A percentile compares a stretch with the other conserved stretches of the same genome.
Conservation (phyloP, 2,113 vertebrate species). For the Eleginops maclovinus region DNA sequence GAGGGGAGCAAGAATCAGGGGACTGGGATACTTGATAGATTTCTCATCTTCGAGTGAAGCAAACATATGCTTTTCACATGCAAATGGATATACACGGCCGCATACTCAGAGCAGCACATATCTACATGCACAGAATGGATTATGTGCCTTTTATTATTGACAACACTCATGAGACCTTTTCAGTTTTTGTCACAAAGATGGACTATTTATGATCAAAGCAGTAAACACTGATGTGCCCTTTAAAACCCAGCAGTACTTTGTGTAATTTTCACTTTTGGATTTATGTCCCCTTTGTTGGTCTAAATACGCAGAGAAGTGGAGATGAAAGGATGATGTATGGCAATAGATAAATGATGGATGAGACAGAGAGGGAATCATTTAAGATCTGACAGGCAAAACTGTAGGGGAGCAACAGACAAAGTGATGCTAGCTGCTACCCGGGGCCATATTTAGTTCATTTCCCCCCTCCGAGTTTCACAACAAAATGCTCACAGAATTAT, state of each 20-base stretch:
- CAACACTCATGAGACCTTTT: no score
- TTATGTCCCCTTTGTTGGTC: constrained; percentile 57
- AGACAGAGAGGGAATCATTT: constrained; percentile 53
- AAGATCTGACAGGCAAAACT: constrained; percentile 66
- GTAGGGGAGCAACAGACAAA: constrained; percentile 53
- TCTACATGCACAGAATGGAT: constrained; percentile 16
- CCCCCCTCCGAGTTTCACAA: background rate
- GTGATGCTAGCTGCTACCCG: constrained; percentile 51
- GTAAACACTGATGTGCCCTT: background rate
- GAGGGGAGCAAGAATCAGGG: constrained; percentile 67
- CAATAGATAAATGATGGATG: constrained; percentile 75
- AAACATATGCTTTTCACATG: constrained; percentile 65
- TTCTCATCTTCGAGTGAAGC: constrained; percentile 70
- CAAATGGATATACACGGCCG: constrained; percentile 23
- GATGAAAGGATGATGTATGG: constrained; percentile 78
- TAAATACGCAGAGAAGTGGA: constrained; percentile 53
- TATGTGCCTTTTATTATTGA: background rate
- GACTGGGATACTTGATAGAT: constrained; percentile 71
- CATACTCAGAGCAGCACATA: background rate
- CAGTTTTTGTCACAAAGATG: background rate
- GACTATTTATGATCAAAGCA: constrained; percentile 14
- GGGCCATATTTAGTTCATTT: constrained; percentile 30
- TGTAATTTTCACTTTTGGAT: constrained; percentile 55
- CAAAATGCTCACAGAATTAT: constrained; percentile 43
- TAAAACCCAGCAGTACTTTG: constrained; percentile 25